Percentiles rank a stretch among this genome's conserved stretches.
These are phyloP conservation scores for Xylota segnis DNA, from an alignment of 2,888 invertebrate species.

Conservation along the genomic window DNA sequence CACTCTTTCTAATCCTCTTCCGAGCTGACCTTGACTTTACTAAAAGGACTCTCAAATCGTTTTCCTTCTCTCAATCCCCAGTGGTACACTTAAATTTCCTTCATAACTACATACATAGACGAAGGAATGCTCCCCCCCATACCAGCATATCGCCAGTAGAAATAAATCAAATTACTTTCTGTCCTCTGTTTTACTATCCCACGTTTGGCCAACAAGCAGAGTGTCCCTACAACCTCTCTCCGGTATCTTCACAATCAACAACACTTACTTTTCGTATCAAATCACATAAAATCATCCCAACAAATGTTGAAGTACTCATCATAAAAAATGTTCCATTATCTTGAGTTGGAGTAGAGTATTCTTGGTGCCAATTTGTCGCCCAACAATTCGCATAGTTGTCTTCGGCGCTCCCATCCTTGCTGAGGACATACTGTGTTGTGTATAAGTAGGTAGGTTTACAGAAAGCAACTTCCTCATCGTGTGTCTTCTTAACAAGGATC, in stretches of 20 bases:
- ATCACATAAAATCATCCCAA: conserved; percentile 64
- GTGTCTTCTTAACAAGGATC: conserved; percentile 45
- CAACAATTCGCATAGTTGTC: conserved; percentile 41
- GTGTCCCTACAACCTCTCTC: background rate
- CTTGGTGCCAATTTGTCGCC: conserved; percentile 72
- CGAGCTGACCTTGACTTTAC: background rate
- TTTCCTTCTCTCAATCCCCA: background rate
- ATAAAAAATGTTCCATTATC: conserved; percentile 58
- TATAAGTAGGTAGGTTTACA: background rate
- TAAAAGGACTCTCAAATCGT: background rate
- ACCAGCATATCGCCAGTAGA: background rate
- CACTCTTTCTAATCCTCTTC: background rate
- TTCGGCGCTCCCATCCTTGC: background rate
- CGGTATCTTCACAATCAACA: conserved; percentile 70
- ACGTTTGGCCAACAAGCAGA: background rate
- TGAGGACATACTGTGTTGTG: background rate
- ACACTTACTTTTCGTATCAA: conserved; percentile 68
- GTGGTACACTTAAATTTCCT: background rate
- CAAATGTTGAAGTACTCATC: conserved; percentile 47
- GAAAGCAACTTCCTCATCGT: conserved; percentile 4
- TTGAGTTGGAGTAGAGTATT: conserved; percentile 43
- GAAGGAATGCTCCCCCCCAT: background rate
- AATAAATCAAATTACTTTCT: conserved; percentile 61
- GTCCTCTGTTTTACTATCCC: conserved; percentile 10
- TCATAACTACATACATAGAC: conserved; percentile 1